Base-by-base conservation (phyloP, 1,140 invertebrate species). In the Streblospio benedicti region DNA sequence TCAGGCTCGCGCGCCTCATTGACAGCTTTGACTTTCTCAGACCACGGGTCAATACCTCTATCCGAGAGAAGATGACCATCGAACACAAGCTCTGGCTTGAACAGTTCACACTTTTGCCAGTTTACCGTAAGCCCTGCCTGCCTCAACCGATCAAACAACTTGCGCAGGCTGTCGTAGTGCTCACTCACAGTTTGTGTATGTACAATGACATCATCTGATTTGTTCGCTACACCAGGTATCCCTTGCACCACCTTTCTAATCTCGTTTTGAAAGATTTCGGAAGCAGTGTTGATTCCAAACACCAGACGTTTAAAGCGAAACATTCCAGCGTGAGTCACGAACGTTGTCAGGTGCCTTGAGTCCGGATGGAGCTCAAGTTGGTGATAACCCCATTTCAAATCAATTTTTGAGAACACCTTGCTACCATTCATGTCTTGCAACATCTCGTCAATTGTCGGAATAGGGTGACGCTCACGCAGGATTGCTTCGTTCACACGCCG, bases 331-430 rank as follows among this genome's bases (percentile, higher is more conserved):
- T 35, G 60, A 23, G 60, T 25, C 20, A 31, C 50, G 41, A 61
- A 59, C 16, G 54, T 59, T 32, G 60, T 61, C 14, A 61, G 16
- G 4, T 44, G 9, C 4, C 50, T 9, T 1, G 54, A 61, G 5
- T 67, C 31, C 20, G 68, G 14, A 14, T 62, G 33, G 25, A 67
- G 57, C 6, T 65, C 61, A 44, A 68, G 43, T 53, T 69, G 66
- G 18, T 45, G 60, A 32, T 55, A 67, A 25, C 64, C 67, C 41
- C 35, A 16, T 18, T 58, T 62, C 12, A 60, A 25, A 45, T 67
- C 67, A 18, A 69, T 43, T 28, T 62, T 66, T 14, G 50, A 51
- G 35, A 63, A 66, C 38, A 59, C 35, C 0, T 28, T 45, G 2
- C 12, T 35, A 12, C 44, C 52, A 1, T n/a, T 27, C 35, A 61